Conservation (phyloP, 1,140 invertebrate genomes). For the Pogonomyrmex barbatus region DNA sequence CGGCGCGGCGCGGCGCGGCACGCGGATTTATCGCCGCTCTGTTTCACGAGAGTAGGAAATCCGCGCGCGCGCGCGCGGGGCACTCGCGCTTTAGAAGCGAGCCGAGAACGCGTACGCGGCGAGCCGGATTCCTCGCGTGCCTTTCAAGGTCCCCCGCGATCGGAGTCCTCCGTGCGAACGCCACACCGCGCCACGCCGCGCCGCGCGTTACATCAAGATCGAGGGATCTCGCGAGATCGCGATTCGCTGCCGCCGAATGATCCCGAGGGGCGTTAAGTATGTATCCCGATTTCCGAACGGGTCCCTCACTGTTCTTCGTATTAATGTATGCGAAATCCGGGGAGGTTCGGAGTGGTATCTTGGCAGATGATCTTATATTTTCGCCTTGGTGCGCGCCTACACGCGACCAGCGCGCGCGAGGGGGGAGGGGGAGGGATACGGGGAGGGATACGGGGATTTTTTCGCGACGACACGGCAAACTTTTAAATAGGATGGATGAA, state of each 20-base stretch:
- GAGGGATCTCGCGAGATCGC: not conserved
- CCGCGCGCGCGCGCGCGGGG: constrained; percentile 17
- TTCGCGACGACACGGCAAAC: not conserved
- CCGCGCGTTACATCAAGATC: not conserved
- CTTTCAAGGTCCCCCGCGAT: constrained; percentile 61
- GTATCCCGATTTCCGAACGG: not conserved
- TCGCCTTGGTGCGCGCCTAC: not conserved
- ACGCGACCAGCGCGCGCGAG: not conserved
- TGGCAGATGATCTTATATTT: not conserved
- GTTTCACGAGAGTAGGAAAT: constrained; percentile 59
- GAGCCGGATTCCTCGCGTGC: constrained; percentile 60
- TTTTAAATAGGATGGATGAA: constrained; percentile 40
- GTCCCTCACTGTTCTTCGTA: not conserved
- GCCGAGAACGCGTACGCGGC: constrained; percentile 36
- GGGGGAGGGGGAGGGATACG: too few relatives aligned
- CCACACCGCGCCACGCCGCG: not conserved
- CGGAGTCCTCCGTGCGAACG: constrained; percentile 38
- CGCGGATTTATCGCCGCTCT: constrained; percentile 57
- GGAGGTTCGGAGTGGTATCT: not conserved
- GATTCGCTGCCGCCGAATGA: not conserved
- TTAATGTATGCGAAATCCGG: not conserved
- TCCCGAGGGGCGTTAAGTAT: too few relatives aligned
- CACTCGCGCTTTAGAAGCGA: constrained; percentile 3
- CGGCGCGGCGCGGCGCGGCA: constrained; percentile 23
- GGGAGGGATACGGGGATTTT: not conserved